Conservation (phyloP, 92 coral and sea anemone genomes). For the Phenganax stokvisi region DNA sequence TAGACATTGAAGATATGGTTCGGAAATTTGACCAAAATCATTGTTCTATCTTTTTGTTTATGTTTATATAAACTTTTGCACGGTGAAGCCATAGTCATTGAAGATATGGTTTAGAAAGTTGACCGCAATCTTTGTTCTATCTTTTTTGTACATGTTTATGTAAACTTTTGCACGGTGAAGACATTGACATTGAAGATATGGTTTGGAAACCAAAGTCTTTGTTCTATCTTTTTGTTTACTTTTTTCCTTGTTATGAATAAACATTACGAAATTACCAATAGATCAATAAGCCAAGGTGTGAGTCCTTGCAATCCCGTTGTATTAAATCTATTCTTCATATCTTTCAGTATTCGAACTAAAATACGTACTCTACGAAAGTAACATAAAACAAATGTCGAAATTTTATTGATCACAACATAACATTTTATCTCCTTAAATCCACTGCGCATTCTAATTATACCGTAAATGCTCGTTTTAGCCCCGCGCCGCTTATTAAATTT, state of each 20-base stretch:
- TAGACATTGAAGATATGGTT: too few species aligned
- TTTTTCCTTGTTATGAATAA: neutral
- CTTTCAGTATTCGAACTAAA: constrained; percentile 80
- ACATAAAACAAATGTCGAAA: neutral
- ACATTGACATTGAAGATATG: too few species aligned
- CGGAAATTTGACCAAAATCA: too few species aligned
- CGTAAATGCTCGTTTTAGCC: too few species aligned
- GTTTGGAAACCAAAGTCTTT: too few species aligned
- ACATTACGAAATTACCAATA: constrained; percentile 58
- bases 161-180: too few species aligned
- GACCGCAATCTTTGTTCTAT: neutral
- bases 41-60: too few species aligned
- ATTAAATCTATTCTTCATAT: constrained; percentile 69
- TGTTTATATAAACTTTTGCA: too few species aligned
- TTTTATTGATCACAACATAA: neutral
- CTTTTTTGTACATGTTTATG: too few species aligned
- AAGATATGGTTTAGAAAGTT: too few species aligned
- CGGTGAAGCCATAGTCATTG: too few species aligned
- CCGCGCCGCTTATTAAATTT: too few species aligned
- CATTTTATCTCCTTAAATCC: neutral
- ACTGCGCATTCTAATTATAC: neutral
- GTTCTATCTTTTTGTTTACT: neutral
- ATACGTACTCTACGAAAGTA: constrained; percentile 67
- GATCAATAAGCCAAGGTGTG: constrained; percentile 95
- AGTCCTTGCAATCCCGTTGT: constrained; percentile 78